Evolutionary conservation across 2,797 vertebrate genomes (phyloP), one percentile per base, ranked within the genome.

Genomic region (Sebastes taczanowskii): DNA sequence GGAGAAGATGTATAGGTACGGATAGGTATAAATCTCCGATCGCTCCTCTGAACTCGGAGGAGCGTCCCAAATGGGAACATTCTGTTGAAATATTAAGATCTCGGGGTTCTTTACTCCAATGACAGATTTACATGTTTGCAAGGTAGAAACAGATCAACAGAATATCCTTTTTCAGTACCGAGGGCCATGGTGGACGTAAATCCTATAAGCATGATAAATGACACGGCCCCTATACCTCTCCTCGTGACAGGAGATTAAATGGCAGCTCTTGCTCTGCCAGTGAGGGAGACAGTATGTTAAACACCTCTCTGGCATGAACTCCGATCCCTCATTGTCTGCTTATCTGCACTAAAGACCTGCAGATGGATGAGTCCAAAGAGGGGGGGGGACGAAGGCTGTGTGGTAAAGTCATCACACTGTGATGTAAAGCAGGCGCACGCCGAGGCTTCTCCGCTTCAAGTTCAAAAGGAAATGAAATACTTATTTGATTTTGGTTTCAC

Each of bases 391-490:
- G 68, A 68, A 7, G 80, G 58, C 82, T 81, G 88, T 90, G 89
- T 93, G 93, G 80, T 94, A 95, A 95, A 94, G 91, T 90, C 86
- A 94, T 94, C 89, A 94, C 46, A 42, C 61, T 7, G 75, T 92
- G 91, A 95, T 89, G 92, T 91, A 90, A 94, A 89, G 80, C 88
- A 85, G 83, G 70, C 84, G 18, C 84, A 86, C 18, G 71, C 63
- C 5, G 78, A 68, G 61, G 80, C 86, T 88, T 86, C 85, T 86
- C 84, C 84, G 58, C 72, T 42, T 59, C 38, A 62, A 89, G 84
- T 90, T 94, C 81, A 90, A 91, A 92, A 90, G 82, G 86, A 94
- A 94, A 93, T 93, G 74, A 94, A 95, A 94, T 87, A 89, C 89
- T 89, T 86, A 81, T 89, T 91, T 77, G 80, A 89, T 86, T 91